Evolutionary conservation across 2,888 invertebrate species (phyloP).

Genomic region (Linnaemya vulpina): DNA sequence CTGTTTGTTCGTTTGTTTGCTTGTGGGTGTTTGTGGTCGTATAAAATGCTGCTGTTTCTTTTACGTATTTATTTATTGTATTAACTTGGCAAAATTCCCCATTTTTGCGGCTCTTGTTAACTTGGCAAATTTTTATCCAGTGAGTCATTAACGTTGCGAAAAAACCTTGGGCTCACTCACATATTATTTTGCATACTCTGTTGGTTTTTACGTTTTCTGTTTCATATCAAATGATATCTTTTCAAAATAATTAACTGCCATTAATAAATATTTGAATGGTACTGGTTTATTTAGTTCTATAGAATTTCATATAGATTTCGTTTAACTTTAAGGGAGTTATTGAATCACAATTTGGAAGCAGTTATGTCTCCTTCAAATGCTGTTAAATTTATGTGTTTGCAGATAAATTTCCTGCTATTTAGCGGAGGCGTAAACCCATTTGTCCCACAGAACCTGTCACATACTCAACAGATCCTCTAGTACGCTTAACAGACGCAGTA

Average conservation of each 20-base stretch:
- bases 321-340: too few relatives aligned
- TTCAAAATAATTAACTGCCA: not conserved
- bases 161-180: slow-evolving; percentile 22
- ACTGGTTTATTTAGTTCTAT: not conserved
- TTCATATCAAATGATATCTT: not conserved
- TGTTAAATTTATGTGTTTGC: too few relatives aligned
- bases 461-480: too few relatives aligned
- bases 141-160: slow-evolving; percentile 47
- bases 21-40: not conserved
- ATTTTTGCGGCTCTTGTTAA: slow-evolving; percentile 37
- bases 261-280: not conserved
- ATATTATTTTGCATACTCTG: not conserved
- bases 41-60: slow-evolving; percentile 16
- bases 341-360: too few relatives aligned
- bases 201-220: not conserved
- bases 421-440: too few relatives aligned
- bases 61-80: slow-evolving; percentile 9
- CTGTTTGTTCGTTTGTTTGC: not conserved
- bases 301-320: too few relatives aligned
- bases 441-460: too few relatives aligned
- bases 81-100: slow-evolving; percentile 54
- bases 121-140: slow-evolving; percentile 56
- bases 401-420: too few relatives aligned
- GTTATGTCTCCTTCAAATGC: too few relatives aligned
- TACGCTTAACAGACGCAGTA: too few relatives aligned